phyloP scores from a whole-genome alignment of 1,140 invertebrate species.

The Augochlora pura region DNA sequence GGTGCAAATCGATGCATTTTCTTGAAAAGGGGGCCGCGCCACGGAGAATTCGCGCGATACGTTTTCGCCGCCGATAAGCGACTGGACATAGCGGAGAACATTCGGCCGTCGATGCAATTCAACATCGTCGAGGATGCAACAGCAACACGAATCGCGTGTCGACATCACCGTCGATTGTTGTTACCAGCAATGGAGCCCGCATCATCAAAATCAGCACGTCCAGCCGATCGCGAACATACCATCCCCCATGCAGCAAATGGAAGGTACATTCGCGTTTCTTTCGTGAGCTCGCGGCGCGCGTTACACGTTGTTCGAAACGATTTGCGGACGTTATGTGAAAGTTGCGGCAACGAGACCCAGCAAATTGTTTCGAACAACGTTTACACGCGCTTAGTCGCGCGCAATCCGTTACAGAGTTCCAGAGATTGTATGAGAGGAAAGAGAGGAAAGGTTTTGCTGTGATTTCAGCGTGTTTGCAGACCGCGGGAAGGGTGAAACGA shows the following conservation, averaged over 20 bases:
- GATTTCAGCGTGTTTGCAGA: slow-evolving; percentile 72
- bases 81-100: neutral
- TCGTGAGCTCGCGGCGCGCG: too few relatives aligned
- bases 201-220: slow-evolving; percentile 58
- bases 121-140: slow-evolving; percentile 45
- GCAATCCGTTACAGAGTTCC: too few relatives aligned
- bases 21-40: neutral
- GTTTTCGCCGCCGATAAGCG: neutral
- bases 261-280: slow-evolving; percentile 63
- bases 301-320: too few relatives aligned
- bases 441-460: neutral
- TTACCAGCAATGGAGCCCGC: slow-evolving; percentile 62
- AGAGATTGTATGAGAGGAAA: too few relatives aligned
- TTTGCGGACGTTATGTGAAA: too few relatives aligned
- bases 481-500: slow-evolving; percentile 72
- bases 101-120: neutral
- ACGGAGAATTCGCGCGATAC: neutral
- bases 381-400: too few relatives aligned
- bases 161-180: slow-evolving; percentile 54
- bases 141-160: slow-evolving; percentile 56
- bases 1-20: too few relatives aligned
- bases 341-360: too few relatives aligned
- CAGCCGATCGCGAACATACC: slow-evolving; percentile 60
- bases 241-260: slow-evolving; percentile 79
- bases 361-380: too few relatives aligned